phyloP scores from a whole-genome alignment of 2,113 vertebrate species.

The Myodes glareolus region DNA sequence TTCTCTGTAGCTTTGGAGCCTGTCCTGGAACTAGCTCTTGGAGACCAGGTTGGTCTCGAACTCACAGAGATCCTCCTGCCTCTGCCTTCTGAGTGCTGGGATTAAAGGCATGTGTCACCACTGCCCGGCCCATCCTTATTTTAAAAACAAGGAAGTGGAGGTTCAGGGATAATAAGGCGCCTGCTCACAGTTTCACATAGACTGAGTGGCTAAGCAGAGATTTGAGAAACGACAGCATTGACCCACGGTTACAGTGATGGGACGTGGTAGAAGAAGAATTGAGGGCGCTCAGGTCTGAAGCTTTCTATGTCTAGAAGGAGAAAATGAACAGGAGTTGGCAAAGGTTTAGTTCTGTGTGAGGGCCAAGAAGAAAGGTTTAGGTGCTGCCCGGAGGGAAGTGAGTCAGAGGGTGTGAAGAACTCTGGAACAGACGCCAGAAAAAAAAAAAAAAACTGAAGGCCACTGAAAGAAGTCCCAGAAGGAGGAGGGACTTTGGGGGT shows the following conservation, averaged over 20 bases:
- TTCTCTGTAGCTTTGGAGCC: no score
- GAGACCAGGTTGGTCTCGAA: no score
- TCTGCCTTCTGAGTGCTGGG: no score
- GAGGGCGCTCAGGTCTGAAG: not conserved
- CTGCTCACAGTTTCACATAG: not conserved
- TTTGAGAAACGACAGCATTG: not conserved
- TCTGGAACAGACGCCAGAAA: not conserved
- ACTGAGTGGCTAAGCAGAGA: not conserved
- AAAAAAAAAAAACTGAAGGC: not conserved
- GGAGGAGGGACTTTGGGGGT: not conserved
- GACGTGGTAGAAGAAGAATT: not conserved
- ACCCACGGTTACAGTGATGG: not conserved
- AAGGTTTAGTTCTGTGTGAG: slow-evolving; percentile 11
- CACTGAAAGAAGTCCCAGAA: not conserved
- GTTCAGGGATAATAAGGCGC: not conserved
- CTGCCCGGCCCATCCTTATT: not conserved
- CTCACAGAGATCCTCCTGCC: no score
- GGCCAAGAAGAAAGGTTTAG: not conserved
- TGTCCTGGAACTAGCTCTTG: no score
- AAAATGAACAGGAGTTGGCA: not conserved
- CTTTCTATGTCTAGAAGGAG: not conserved
- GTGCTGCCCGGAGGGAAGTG: slow-evolving; percentile 13
- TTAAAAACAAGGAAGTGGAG: not conserved
- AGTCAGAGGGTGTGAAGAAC: slow-evolving; percentile 46
- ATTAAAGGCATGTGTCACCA: no score